Evolutionary conservation across 1,140 invertebrate species (phyloP).

Genomic region (Charaxes varanes): DNA sequence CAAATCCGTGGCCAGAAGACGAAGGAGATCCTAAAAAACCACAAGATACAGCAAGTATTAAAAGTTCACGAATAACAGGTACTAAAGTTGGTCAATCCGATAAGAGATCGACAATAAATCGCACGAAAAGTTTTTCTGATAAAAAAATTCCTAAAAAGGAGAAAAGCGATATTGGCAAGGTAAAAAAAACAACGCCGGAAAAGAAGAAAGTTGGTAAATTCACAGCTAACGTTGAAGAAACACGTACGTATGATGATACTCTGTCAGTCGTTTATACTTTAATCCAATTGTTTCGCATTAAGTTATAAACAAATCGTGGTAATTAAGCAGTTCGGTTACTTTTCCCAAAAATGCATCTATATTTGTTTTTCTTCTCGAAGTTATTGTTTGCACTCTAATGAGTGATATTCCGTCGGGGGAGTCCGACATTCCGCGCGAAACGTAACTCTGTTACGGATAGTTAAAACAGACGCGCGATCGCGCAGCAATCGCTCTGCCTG

Average conservation of each 20-base stretch:
- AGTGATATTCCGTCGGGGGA: no score
- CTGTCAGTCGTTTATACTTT: slow-evolving; percentile 10
- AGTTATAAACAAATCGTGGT: no score
- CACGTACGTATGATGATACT: slow-evolving; percentile 30
- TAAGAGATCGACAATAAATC: slow-evolving; percentile 19
- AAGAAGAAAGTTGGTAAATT: slow-evolving; percentile 50
- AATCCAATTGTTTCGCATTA: background rate
- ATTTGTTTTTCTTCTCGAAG: no score
- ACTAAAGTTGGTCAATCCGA: slow-evolving; percentile 22
- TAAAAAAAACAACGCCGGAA: slow-evolving; percentile 29
- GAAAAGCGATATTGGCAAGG: slow-evolving; percentile 24
- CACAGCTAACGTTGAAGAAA: slow-evolving; percentile 38
- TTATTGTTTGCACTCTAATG: no score
- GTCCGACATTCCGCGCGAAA: no score
- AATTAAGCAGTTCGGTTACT: no score
- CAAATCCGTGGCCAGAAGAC: slow-evolving; percentile 49
- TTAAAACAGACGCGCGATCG: no score
- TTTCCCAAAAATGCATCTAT: no score
- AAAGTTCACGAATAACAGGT: slow-evolving; percentile 31
- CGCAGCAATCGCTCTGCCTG: no score
- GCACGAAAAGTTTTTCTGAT: slow-evolving; percentile 24
- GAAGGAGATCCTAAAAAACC: slow-evolving; percentile 23
- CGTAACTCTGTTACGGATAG: no score
- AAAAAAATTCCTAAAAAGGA: slow-evolving; percentile 28
- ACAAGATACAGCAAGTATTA: slow-evolving; percentile 31